Conservation (phyloP, 2,888 invertebrate genomes). For the Parnassius mnemosyne region DNA sequence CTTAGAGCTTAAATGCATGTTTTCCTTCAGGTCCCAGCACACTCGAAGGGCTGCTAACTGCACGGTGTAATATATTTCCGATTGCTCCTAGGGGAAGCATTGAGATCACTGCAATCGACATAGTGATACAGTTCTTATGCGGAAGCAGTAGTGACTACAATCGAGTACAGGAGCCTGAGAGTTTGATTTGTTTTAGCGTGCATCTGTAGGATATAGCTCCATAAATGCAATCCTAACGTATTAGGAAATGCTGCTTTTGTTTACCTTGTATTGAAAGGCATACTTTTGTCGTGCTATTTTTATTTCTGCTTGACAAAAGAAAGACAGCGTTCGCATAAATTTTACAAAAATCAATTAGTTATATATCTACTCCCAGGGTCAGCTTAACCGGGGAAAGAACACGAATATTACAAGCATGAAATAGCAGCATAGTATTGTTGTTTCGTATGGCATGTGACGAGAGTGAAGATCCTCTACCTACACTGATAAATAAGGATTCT, state of each 20-base stretch:
- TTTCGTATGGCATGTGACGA: too few relatives aligned
- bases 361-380: too few relatives aligned
- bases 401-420: too few relatives aligned
- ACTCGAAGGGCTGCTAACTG: conserved; percentile 28
- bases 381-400: too few relatives aligned
- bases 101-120: conserved; percentile 7
- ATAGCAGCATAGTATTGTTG: too few relatives aligned
- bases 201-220: conserved; percentile 20
- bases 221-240: conserved; percentile 16
- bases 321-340: too few relatives aligned
- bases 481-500: too few relatives aligned
- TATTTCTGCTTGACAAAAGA: too few relatives aligned
- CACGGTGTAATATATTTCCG: conserved; percentile 35
- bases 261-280: neutral
- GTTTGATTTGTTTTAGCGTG: conserved; percentile 15
- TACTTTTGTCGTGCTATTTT: too few relatives aligned
- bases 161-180: neutral
- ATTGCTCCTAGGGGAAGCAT: conserved; percentile 30
- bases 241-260: conserved; percentile 3
- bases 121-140: conserved; percentile 18
- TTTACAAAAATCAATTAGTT: too few relatives aligned
- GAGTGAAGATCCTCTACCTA: too few relatives aligned
- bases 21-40: conserved; percentile 39
- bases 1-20: conserved; percentile 42
- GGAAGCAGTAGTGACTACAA: neutral